These are phyloP conservation scores for Volucella zonaria DNA, from an alignment of 2,888 invertebrate species.

Conservation along the genomic window DNA sequence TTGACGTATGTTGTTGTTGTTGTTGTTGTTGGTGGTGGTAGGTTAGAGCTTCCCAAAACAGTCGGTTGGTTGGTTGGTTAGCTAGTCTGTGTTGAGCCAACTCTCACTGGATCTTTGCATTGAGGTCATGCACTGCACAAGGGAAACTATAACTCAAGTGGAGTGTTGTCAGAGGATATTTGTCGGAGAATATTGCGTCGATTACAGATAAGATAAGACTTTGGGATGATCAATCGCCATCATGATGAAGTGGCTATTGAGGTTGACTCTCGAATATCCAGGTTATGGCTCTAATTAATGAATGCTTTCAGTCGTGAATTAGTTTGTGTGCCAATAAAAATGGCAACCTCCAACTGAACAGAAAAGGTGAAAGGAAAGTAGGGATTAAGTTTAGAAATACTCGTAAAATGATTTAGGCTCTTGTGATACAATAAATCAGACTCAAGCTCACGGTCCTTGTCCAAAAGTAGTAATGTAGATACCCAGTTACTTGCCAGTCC, in stretches of 20 bases:
- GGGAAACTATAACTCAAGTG: slow-evolving; percentile 3
- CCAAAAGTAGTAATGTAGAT: too few relatives aligned
- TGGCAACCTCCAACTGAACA: too few relatives aligned
- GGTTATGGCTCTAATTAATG: too few relatives aligned
- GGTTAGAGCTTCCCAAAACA: slow-evolving; percentile 10
- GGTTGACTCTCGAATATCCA: too few relatives aligned
- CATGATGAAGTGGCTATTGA: background rate
- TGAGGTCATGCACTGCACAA: slow-evolving; percentile 33
- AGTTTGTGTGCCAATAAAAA: too few relatives aligned
- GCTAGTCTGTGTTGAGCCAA: slow-evolving; percentile 1
- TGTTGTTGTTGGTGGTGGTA: background rate
- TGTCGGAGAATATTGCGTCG: slow-evolving; percentile 4
- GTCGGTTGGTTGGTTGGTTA: slow-evolving; percentile 1
- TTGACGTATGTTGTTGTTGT: slow-evolving; percentile 46
- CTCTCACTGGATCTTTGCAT: slow-evolving; percentile 15
- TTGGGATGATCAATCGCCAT: background rate
- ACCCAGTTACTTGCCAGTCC: too few relatives aligned
- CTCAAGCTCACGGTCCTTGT: too few relatives aligned
- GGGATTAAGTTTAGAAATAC: too few relatives aligned
- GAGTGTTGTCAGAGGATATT: slow-evolving; percentile 13
- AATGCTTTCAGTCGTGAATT: too few relatives aligned
- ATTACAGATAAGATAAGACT: slow-evolving; percentile 21
- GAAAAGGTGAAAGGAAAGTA: too few relatives aligned
- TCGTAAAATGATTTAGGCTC: too few relatives aligned
- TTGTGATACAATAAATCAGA: too few relatives aligned